A percentile compares a stretch with the other conserved stretches of the same genome.
Evolutionary conservation across 2,888 invertebrate species (phyloP).

Genomic region (Petrolisthes cinctipes): DNA sequence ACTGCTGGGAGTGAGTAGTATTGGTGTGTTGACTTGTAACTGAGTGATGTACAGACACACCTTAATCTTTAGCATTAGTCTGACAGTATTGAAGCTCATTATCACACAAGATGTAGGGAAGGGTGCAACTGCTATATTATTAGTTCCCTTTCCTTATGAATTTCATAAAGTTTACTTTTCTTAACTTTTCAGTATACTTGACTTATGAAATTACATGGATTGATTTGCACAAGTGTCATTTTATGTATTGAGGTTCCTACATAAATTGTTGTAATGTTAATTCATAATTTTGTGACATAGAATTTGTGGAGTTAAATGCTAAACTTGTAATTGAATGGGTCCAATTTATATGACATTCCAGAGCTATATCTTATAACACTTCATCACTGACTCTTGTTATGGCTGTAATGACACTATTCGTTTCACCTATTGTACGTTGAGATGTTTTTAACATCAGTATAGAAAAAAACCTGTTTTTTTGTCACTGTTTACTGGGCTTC

Average conservation of each 20-base stretch:
- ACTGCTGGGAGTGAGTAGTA: not conserved
- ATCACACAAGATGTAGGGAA: not conserved
- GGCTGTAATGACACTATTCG: not conserved
- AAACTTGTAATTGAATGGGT: not conserved
- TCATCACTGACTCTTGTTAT: not conserved
- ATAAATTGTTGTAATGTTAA: not conserved
- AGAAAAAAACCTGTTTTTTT: not conserved
- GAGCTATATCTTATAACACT: not conserved
- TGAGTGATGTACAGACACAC: not conserved
- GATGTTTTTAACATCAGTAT: not conserved
- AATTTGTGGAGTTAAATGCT: not conserved
- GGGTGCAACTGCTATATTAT: no score
- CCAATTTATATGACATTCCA: not conserved
- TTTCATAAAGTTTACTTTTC: no score
- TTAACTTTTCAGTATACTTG: no score
- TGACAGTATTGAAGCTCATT: not conserved
- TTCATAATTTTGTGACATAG: not conserved
- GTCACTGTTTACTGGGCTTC: not conserved
- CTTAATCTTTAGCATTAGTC: not conserved
- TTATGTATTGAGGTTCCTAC: not conserved
- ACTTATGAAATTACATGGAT: no score
- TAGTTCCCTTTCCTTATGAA: no score
- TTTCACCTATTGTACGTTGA: not conserved
- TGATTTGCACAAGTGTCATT: no score
- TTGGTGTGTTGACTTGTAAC: not conserved